Conservation (phyloP, 1,140 invertebrate species). For the Acromyrmex charruanus region DNA sequence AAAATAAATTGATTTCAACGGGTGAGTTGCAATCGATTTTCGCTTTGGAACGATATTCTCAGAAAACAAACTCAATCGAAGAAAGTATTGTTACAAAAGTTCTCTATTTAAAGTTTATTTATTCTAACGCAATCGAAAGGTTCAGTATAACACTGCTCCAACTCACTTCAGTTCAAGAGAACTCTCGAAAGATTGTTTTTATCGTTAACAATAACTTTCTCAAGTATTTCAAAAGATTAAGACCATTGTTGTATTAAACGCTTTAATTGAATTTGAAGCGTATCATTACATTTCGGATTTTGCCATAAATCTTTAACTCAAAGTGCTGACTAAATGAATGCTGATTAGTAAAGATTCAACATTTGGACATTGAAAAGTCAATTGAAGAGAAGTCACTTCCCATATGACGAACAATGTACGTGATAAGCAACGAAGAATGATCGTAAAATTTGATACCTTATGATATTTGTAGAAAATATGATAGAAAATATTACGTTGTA, state of each 20-base stretch:
- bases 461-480: too few relatives aligned
- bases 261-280: background rate
- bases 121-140: background rate
- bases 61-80: background rate
- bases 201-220: constrained; percentile 6
- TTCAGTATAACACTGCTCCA: background rate
- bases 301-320: background rate
- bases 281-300: background rate
- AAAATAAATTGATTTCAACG: background rate
- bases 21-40: background rate
- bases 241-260: background rate
- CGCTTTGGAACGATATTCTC: background rate
- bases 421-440: constrained; percentile 14
- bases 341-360: background rate
- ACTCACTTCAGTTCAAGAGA: background rate
- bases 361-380: background rate
- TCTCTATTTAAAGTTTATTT: background rate
- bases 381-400: background rate
- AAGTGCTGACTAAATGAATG: background rate
- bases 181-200: constrained; percentile 6
- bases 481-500: background rate
- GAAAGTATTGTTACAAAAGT: background rate
- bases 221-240: background rate
- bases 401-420: background rate
- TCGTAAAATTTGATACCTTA: constrained; percentile 12